Evolutionary conservation across 2,797 vertebrate species (phyloP).

Genomic region (Clarias fuscus): DNA sequence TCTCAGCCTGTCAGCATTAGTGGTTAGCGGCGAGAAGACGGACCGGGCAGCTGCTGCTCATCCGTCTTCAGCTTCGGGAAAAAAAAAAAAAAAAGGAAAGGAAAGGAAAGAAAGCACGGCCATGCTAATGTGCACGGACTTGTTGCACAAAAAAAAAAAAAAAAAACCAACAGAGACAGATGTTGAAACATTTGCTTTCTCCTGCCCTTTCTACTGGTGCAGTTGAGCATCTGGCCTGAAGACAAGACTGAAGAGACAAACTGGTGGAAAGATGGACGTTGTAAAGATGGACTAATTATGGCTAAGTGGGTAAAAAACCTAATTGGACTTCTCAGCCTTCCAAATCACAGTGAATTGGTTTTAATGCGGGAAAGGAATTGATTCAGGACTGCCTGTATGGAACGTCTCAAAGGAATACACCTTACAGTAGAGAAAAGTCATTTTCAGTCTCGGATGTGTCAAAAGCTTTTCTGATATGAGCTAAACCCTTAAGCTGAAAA

Average conservation of each 20-base stretch:
- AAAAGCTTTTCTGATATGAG: not conserved
- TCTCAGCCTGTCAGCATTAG: constrained; percentile 35
- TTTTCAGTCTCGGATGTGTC: not conserved
- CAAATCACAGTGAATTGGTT: not conserved
- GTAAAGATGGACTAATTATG: constrained; percentile 31
- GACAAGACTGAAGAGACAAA: constrained; percentile 49
- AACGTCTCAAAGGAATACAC: not conserved
- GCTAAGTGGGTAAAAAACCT: constrained; percentile 33
- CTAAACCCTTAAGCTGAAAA: constrained; percentile 14
- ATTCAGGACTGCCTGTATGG: not conserved
- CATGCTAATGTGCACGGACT: constrained; percentile 72
- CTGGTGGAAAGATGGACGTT: constrained; percentile 29
- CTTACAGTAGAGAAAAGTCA: not conserved
- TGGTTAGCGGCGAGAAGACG: constrained; percentile 62
- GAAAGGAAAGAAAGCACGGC: constrained; percentile 55
- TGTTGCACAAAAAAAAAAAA: constrained; percentile 69
- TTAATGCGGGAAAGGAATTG: not conserved
- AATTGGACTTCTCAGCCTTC: not conserved
- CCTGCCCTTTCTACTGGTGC: constrained; percentile 66
- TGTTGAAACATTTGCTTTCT: constrained; percentile 75
- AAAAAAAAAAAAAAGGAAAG: constrained; percentile 46
- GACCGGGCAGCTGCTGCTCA: constrained; percentile 74
- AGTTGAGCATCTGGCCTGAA: constrained; percentile 69
- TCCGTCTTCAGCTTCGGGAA: constrained; percentile 63
- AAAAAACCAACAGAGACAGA: constrained; percentile 72